Conservation (phyloP, 2,888 invertebrate genomes). For the Sphaerolaimus hirsutus region DNA sequence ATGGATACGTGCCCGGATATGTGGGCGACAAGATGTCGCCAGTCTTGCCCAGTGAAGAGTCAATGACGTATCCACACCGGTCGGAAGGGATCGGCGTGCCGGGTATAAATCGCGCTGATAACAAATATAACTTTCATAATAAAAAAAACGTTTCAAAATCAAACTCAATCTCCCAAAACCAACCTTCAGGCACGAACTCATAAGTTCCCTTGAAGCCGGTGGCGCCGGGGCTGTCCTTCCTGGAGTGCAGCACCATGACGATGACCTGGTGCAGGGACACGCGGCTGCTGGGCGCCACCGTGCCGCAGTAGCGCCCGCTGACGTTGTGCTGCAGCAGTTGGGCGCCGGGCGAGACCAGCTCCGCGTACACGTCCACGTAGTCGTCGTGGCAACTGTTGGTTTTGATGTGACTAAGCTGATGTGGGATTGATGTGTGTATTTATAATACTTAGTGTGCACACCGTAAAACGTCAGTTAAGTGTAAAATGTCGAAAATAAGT, state of each 20-base stretch:
- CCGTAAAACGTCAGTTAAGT: too few relatives aligned
- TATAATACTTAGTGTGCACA: too few relatives aligned
- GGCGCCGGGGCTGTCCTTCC: slow-evolving; percentile 20
- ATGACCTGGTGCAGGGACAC: slow-evolving; percentile 24
- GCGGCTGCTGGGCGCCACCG: slow-evolving; percentile 27
- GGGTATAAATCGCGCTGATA: too few relatives aligned
- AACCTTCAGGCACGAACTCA: slow-evolving; percentile 28
- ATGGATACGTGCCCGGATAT: slow-evolving; percentile 90
- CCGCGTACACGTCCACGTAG: slow-evolving; percentile 31
- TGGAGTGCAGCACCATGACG: slow-evolving; percentile 28
- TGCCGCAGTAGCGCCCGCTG: slow-evolving; percentile 31
- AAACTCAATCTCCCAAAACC: too few relatives aligned
- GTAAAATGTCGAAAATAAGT: too few relatives aligned
- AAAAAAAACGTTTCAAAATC: too few relatives aligned
- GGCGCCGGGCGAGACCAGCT: slow-evolving; percentile 23
- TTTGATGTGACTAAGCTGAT: too few relatives aligned
- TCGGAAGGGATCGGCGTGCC: too few relatives aligned
- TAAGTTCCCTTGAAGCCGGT: slow-evolving; percentile 26
- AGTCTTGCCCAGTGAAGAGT: slow-evolving; percentile 15
- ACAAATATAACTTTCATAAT: too few relatives aligned
- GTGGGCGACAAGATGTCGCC: slow-evolving; percentile 83
- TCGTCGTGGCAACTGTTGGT: slow-evolving; percentile 29
- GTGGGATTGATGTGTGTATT: too few relatives aligned
- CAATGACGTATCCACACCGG: too few relatives aligned
- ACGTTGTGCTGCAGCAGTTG: slow-evolving; percentile 25